A percentile compares a stretch with the other conserved stretches of the same genome.
Conservation (phyloP, 2,113 vertebrate species). For the Pontoporia blainvillei region DNA sequence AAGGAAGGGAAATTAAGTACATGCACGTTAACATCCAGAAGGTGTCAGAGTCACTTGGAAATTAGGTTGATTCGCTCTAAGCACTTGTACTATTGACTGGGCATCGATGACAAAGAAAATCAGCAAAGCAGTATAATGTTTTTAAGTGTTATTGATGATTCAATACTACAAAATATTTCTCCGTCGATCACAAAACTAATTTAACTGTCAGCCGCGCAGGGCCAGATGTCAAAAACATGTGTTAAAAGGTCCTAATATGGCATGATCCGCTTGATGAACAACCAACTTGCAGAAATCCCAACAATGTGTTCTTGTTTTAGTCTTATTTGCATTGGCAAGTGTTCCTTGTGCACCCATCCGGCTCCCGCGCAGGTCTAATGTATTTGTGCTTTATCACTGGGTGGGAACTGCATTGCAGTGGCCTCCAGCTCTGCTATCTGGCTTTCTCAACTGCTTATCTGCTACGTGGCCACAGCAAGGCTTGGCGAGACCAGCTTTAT, state of each 20-base stretch:
- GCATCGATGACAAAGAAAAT: constrained; percentile 52
- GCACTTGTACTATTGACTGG: not conserved
- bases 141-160: constrained; percentile 70
- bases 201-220: constrained; percentile 74
- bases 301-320: constrained; percentile 79
- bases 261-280: constrained; percentile 82
- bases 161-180: constrained; percentile 63
- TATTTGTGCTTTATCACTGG: constrained; percentile 78
- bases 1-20: constrained; percentile 19
- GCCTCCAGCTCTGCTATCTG: constrained; percentile 71
- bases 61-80: constrained; percentile 26
- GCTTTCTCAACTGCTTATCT: constrained; percentile 75
- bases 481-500: constrained; percentile 64
- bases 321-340: constrained; percentile 82
- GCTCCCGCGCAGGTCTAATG: constrained; percentile 78
- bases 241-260: constrained; percentile 80
- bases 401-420: constrained; percentile 71
- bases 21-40: constrained; percentile 27
- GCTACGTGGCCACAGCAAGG: constrained; percentile 60
- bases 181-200: constrained; percentile 79
- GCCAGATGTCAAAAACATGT: constrained; percentile 79
- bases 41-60: constrained; percentile 25
- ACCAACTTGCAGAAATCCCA: constrained; percentile 79
- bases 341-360: constrained; percentile 66
- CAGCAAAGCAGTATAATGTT: constrained; percentile 34